Base-by-base conservation (phyloP, 1,140 invertebrate species). In the silkworm (Bombyx mori) region DNA sequence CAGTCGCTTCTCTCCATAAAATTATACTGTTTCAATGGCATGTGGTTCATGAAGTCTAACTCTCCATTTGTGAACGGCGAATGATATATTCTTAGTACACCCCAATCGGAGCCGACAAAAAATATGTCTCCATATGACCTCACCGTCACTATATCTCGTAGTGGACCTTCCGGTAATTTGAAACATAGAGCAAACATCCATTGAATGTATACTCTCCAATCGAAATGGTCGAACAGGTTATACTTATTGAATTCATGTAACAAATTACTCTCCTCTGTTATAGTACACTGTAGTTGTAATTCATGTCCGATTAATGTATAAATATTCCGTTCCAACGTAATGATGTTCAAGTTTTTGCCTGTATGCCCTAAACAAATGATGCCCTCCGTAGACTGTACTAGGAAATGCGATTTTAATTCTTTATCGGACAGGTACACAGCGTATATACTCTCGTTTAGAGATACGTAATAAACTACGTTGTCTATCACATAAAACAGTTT, bases 61-160 rank as follows among this genome's bases (percentile, higher is more conserved):
- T 77, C 68, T 26, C 66, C 71, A 7, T 66, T 54, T 5, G 44
- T 52, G 47, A 69, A 79, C n/a, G 81, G 76, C n/a, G 61, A 56
- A 48, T 79, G 71, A 56, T 82, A 85, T 7, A 85, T 85, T 6
- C 71, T 57, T 1, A 85, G 54, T 0, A 82, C 77, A 6, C 81
- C 81, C 71, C 72, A 80, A 12, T 71, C 77, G 0, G 75, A 70
- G 1, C 81, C 81, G 10, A 85, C 73, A 10, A 85, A 82, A 3
- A 71, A 65, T 0, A 76, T 60, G 43, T 82, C 71, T 7, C 79
- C 78, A 47, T 84, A 82, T 2, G 60, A 60, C 9, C 67, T 55
- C 0, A 79, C 60, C 0, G 68, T 68, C 0, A 76, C 62, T 7
- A 84, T 74, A 60, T 81, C 70, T 2, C 72, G 58, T 22, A 84